Percentiles rank a stretch among this genome's conserved stretches.
Evolutionary conservation across 2,888 invertebrate species (phyloP).

Genomic region (Caenorhabditis auriculariae): DNA sequence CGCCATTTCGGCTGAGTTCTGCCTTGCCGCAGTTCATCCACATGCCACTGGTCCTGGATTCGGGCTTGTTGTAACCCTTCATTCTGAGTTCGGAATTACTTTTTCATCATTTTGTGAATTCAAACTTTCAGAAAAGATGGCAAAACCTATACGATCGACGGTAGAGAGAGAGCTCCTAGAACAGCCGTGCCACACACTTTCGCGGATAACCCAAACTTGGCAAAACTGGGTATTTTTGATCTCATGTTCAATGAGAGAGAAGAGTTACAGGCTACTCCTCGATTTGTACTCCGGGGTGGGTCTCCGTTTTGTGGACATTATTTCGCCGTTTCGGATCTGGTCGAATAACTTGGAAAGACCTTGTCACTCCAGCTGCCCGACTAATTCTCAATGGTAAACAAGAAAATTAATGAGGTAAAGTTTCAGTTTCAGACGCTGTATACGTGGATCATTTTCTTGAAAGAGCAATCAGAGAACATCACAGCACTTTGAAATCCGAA

Average conservation of each 20-base stretch:
- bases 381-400: conserved; percentile 1
- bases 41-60: conserved; percentile 34
- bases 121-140: conserved; percentile 17
- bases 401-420: neutral
- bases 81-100: conserved; percentile 14
- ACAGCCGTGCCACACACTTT: conserved; percentile 31
- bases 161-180: conserved; percentile 23
- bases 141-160: conserved; percentile 24
- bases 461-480: conserved; percentile 16
- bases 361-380: conserved; percentile 26
- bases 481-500: conserved; percentile 20
- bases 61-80: conserved; percentile 22
- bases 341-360: conserved; percentile 17
- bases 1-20: conserved; percentile 28
- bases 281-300: conserved; percentile 31
- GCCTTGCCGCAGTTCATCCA: conserved; percentile 32
- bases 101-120: neutral
- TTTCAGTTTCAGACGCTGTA: neutral
- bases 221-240: conserved; percentile 7
- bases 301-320: conserved; percentile 25
- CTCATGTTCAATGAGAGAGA: neutral
- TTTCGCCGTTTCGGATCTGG: conserved; percentile 32
- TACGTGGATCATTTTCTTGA: conserved; percentile 10
- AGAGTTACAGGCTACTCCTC: conserved; percentile 31
- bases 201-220: conserved; percentile 26